A percentile compares a stretch with the other conserved stretches of the same genome.
These are phyloP conservation scores for Orestias chungarensis DNA, from an alignment of 2,797 vertebrate species.

Conservation along the genomic window DNA sequence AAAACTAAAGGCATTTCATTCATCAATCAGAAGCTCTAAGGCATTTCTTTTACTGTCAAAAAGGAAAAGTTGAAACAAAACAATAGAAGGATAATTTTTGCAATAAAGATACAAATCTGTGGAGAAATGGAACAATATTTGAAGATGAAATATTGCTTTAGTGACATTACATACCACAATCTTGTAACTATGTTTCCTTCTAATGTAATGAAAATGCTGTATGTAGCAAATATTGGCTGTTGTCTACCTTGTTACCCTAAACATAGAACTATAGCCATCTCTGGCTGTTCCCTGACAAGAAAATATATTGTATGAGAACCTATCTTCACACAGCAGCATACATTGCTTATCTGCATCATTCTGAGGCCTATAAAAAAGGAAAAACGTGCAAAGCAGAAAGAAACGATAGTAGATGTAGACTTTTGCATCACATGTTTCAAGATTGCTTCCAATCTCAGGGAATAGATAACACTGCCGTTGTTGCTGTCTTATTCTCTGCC, in stretches of 20 bases:
- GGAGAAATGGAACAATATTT: conserved; percentile 13
- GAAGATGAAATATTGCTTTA: neutral
- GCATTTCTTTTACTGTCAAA: conserved; percentile 26
- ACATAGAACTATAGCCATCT: neutral
- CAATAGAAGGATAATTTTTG: conserved; percentile 21
- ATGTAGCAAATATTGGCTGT: neutral
- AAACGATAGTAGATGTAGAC: neutral
- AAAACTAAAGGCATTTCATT: conserved; percentile 3
- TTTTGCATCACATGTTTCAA: too few species aligned
- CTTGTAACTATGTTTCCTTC: too few species aligned
- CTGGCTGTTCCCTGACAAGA: neutral
- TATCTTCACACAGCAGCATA: neutral
- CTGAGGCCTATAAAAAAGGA: neutral
- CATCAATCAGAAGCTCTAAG: conserved; percentile 12
- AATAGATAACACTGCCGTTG: neutral
- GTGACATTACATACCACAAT: too few species aligned
- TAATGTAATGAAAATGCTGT: too few species aligned
- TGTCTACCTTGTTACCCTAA: neutral
- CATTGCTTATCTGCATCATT: neutral
- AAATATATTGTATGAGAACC: neutral
- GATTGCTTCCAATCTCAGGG: neutral
- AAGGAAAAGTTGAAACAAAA: conserved; percentile 42
- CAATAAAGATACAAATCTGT: conserved; percentile 25
- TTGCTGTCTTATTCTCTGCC: neutral
- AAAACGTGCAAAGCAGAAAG: neutral